Conservation (phyloP, 1,140 invertebrate genomes). For the Heterodera schachtii region DNA sequence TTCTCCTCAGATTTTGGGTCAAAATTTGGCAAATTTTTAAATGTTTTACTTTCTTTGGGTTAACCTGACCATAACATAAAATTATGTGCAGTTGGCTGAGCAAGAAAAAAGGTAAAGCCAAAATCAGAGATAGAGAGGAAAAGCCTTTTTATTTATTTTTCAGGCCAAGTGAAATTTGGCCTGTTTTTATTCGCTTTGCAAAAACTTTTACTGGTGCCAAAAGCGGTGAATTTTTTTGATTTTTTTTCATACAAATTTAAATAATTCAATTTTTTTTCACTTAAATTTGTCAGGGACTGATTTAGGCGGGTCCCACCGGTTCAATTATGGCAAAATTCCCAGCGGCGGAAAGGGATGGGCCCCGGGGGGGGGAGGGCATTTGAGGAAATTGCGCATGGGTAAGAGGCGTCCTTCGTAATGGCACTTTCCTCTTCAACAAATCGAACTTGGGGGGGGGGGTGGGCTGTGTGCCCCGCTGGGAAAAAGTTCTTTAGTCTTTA, state of each 20-base stretch:
- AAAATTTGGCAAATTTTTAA: neutral
- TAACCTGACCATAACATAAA: neutral
- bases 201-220: too few species aligned
- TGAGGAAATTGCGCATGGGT: constrained; percentile 1
- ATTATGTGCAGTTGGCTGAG: neutral
- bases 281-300: neutral
- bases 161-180: too few species aligned
- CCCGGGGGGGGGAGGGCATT: too few species aligned
- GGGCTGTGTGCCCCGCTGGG: neutral
- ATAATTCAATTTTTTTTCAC: neutral
- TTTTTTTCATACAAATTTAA: neutral
- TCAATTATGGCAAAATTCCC: neutral
- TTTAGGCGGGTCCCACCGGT: neutral
- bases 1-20: too few species aligned
- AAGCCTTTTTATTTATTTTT: too few species aligned
- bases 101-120: neutral
- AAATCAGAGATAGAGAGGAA: neutral
- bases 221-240: neutral
- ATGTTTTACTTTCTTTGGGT: neutral
- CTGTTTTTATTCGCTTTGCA: too few species aligned
- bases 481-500: neutral
- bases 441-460: neutral
- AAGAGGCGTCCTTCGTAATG: neutral
- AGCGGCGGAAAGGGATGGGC: neutral
- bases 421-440: neutral